Base-by-base conservation (phyloP, 1,140 invertebrate species). In the Papilio polytes region DNA sequence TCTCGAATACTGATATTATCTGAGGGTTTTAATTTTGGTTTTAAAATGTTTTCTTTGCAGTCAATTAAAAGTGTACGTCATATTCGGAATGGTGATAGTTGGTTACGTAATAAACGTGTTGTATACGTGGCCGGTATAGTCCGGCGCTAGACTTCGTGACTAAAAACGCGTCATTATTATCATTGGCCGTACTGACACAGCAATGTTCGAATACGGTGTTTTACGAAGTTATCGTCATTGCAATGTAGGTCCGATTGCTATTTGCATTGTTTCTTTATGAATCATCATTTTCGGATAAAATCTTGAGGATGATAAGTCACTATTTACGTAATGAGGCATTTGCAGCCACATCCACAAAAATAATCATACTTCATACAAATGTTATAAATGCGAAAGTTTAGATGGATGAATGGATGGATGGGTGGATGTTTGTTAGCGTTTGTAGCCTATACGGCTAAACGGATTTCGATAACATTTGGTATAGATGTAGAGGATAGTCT, bases 61-160 rank as follows among this genome's bases (percentile, higher is more conserved):
- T 36, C 2, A 48, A 48, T 48, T 48, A 48, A 48, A 48, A 48
- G 46, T 48, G 46, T 2, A 48, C 46, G 46, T 48, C 46, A 48
- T 48, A 13, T 2, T 63, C 9, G 8, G 20, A 12, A 63, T 63
- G 20, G 20, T 26, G 20, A 22, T 1, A 63, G 53, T 1, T 59
- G 1, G 20, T 63, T 63, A 26, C 26, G 63, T 66, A 66, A 66
- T 13, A 31, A 12, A 31, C 10, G 22, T 66, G 12, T 31, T 31
- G 22, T 15, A n/a, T n/a, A 66, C 63, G 1, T 66, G 26, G 12
- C 26, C 63, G 12, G 22, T 26, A 31, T 36, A 70, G 26, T 70
- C 26, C 22, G 63, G 22, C 26, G 63, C 13, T 70, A 70, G 63
- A 70, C 63, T 66, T 66, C 10, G 59, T 26, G 59, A 66, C 59